phyloP scores from a whole-genome alignment of 2,797 vertebrate species.

The Eospalax fontanierii region DNA sequence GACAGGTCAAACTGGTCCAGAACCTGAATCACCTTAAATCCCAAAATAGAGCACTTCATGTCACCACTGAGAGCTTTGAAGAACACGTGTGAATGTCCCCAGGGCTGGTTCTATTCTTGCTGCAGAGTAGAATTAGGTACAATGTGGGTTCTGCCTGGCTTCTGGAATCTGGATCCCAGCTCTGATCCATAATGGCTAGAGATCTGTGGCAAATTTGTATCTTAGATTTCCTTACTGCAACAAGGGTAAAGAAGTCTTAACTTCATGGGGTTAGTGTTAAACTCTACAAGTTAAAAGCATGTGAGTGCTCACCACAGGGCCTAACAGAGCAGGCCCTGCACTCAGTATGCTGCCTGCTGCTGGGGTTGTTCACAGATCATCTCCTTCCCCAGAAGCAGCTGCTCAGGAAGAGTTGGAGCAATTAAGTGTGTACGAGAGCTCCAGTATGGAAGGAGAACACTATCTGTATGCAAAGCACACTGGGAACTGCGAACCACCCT shows the following conservation, averaged over 20 bases:
- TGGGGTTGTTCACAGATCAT: neutral
- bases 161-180: neutral
- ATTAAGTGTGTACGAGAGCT: neutral
- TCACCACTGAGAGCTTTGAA: neutral
- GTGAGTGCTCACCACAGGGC: neutral
- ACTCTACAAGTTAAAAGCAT: neutral
- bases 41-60: conserved; percentile 52
- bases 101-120: neutral
- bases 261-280: neutral
- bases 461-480: neutral
- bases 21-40: conserved; percentile 66
- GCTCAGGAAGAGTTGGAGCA: neutral
- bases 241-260: neutral
- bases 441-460: neutral
- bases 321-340: neutral
- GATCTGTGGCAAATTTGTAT: neutral
- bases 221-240: neutral
- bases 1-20: conserved; percentile 68
- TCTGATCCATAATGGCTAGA: conserved; percentile 9
- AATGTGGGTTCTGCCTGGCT: neutral
- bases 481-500: neutral
- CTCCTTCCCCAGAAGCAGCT: neutral
- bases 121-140: neutral
- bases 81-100: neutral
- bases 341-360: rapidly evolving